Evolutionary conservation across 2,113 vertebrate species (phyloP), one percentile per base, ranked within the genome.

Genomic region (Grallaria varia): DNA sequence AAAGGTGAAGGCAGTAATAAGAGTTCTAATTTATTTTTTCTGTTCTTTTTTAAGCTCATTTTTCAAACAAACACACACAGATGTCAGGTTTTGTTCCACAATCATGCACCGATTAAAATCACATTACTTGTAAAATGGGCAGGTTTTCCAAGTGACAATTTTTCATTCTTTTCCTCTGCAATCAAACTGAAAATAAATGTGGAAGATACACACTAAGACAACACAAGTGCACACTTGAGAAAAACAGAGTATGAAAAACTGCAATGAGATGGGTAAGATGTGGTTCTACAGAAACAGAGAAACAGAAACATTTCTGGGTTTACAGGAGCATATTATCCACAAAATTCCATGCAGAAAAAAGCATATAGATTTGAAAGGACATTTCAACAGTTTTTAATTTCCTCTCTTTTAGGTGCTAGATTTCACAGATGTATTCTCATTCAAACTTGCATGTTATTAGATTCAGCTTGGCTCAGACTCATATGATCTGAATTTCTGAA

Each of bases 341-440:
- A 91, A 89, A 87, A 18, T 52, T 87, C 10, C 33, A 85, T 5
- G 58, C 25, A 93, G 11, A 85, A 89, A 11, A 24, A 95, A 82
- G 27, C 11, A 82, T 37, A n/a, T 10, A 79, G 37, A 85, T 87
- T 56, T 68, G 66, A 97, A 74, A 76, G 18, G 8, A 82, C 1
- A 3, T 85, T 91, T 93, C 90, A 94, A 78, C 66, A 77, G 73
- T 58, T 93, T 93, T 50, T 59, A 58, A 97, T 95, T 95, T 96
- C 85, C 90, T 73, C 49, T 66, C 24, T 79, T 83, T 80, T 58
- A 93, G 28, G 18, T 79, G 45, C 63, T 69, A 64, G 45, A 89
- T 67, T 50, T 86, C 73, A 95, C n/a, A 92, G 55, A 94, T 45
- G 7, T 40, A 77, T 80, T 93, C 62, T 90, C 50, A 92, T 47